Conservation (phyloP, 2,113 vertebrate genomes). For the Hymenochirus boettgeri region DNA sequence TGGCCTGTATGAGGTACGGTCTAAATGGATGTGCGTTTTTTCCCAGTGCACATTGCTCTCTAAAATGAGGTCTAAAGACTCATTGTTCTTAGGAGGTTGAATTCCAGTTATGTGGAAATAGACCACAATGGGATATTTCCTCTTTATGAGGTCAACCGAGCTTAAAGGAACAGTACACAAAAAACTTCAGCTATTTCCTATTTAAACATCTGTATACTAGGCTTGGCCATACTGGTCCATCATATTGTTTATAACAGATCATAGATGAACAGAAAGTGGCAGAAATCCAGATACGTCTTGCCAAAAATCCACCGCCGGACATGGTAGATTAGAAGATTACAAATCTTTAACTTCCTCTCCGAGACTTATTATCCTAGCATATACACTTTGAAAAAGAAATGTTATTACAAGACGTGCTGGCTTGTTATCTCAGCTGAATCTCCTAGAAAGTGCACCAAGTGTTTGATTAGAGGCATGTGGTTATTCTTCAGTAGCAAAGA, state of each 20-base stretch:
- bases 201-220: not conserved
- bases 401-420: not conserved
- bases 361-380: not conserved
- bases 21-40: no score
- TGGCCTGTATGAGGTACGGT: no score
- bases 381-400: not conserved
- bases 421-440: conserved; percentile 1
- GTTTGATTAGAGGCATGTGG: not conserved
- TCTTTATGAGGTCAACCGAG: no score
- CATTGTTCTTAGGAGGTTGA: no score
- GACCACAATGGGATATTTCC: no score
- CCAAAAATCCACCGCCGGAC: not conserved
- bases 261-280: not conserved
- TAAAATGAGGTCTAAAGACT: no score
- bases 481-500: not conserved
- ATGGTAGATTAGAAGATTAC: not conserved
- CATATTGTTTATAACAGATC: conserved; percentile 1
- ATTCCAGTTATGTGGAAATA: no score
- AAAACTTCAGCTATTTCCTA: not conserved
- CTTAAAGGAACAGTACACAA: no score
- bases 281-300: not conserved
- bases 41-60: no score
- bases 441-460: not conserved
- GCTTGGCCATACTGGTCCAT: not conserved
- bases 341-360: not conserved